phyloP scores from a whole-genome alignment of 2,888 invertebrate species.

The Acanthosepion lycidas region DNA sequence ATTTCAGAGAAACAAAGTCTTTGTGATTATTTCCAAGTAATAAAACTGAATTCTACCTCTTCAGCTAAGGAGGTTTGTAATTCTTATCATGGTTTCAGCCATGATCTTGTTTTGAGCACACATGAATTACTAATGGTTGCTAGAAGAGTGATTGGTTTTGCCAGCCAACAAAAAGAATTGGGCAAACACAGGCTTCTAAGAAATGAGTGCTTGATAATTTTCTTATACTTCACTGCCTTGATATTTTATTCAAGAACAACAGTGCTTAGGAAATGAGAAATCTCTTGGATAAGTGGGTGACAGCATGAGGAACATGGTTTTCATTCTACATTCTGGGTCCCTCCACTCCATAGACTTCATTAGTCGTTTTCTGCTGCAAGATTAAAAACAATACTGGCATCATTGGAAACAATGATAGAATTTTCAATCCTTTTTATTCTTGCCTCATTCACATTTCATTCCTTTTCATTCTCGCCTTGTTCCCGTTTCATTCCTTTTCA shows the following conservation, averaged over 20 bases:
- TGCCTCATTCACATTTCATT: neutral
- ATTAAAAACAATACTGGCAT: neutral
- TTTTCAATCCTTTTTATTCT: neutral
- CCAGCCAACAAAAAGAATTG: neutral
- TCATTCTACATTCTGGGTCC: neutral
- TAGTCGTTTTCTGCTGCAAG: neutral
- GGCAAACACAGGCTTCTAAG: neutral
- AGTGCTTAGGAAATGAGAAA: conserved; percentile 4
- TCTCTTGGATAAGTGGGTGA: conserved; percentile 1
- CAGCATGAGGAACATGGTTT: neutral
- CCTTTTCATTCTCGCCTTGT: neutral
- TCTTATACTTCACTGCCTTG: conserved; percentile 12
- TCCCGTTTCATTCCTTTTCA: neutral
- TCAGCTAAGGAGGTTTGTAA: neutral
- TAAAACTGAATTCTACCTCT: neutral
- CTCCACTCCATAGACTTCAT: neutral
- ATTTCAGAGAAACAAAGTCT: neutral
- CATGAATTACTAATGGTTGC: conserved; percentile 16
- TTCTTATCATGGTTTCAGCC: neutral
- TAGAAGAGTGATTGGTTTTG: conserved; percentile 33
- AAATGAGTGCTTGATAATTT: neutral
- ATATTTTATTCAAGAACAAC: conserved; percentile 33
- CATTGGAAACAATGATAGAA: conserved; percentile 15
- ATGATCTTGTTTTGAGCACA: neutral
- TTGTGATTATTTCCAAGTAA: neutral